Evolutionary conservation across 2,888 invertebrate genomes (phyloP).

Genomic region (Eupithecia subumbrata): DNA sequence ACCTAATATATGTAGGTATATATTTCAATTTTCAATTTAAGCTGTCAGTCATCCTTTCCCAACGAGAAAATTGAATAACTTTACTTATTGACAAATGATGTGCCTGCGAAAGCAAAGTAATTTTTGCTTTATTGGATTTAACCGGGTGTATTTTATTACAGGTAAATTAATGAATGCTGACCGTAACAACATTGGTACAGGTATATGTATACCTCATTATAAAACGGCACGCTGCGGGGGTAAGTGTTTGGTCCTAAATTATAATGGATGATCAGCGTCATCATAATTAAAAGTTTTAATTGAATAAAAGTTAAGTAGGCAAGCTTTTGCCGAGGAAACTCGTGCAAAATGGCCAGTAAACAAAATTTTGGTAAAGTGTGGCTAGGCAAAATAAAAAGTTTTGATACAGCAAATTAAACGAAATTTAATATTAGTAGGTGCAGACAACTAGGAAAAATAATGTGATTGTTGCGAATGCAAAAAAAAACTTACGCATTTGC

Average conservation of each 20-base stretch:
- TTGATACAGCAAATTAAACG: background rate
- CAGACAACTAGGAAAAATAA: conserved; percentile 1
- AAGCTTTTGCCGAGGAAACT: background rate
- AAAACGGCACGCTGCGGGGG: background rate
- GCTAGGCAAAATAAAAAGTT: background rate
- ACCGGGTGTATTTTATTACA: conserved; percentile 12
- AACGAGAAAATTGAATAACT: conserved; percentile 49
- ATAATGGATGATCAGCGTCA: conserved; percentile 12
- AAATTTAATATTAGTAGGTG: background rate
- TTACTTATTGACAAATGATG: conserved; percentile 33
- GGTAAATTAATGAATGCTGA: conserved; percentile 9
- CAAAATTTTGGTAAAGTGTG: background rate
- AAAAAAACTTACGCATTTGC: conserved; percentile 46
- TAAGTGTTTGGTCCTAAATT: background rate
- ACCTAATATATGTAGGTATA: conserved; percentile 35
- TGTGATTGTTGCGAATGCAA: conserved; percentile 41
- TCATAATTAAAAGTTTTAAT: conserved; percentile 12
- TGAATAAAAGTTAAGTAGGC: background rate
- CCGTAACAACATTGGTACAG: background rate
- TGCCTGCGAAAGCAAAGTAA: background rate
- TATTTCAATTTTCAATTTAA: conserved; percentile 53
- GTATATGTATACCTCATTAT: background rate
- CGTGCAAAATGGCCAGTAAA: background rate
- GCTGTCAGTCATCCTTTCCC: conserved; percentile 51
- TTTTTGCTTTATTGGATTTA: background rate